Evolutionary conservation across 2,113 vertebrate species (phyloP).

Genomic region (Mormyrus lacerda): DNA sequence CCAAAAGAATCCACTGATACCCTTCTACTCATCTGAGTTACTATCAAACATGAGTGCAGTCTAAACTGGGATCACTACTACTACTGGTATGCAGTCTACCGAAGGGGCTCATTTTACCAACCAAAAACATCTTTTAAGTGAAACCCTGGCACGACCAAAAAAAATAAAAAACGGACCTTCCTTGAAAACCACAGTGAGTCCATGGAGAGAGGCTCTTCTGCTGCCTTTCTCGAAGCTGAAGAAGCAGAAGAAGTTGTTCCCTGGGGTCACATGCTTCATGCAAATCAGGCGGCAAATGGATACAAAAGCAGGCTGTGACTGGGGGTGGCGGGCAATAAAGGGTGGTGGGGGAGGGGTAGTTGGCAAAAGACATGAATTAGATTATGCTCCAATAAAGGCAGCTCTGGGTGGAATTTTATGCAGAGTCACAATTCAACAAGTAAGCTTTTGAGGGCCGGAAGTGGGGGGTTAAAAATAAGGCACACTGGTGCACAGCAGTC

Average conservation of each 20-base stretch:
- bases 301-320: constrained; percentile 1
- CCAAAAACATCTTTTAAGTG: neutral
- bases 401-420: neutral
- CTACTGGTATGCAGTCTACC: neutral
- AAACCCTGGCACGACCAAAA: neutral
- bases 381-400: constrained; percentile 4
- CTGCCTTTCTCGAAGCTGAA: neutral
- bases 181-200: neutral
- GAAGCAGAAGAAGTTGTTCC: neutral
- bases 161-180: no score
- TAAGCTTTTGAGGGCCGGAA: neutral
- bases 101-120: neutral
- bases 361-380: constrained; percentile 3
- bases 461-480: neutral
- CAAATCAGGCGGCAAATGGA: neutral
- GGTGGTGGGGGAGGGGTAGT: neutral
- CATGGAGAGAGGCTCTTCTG: neutral
- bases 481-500: neutral
- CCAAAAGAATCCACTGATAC: neutral
- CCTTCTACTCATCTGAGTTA: neutral
- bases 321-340: neutral
- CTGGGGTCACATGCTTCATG: constrained; percentile 1
- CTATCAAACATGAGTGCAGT: neutral
- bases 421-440: neutral
- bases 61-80: neutral